A percentile compares a stretch with the other conserved stretches of the same genome.
These are phyloP conservation scores for Eretmocerus hayati DNA, from an alignment of 2,888 invertebrate species.

Conservation along the genomic window DNA sequence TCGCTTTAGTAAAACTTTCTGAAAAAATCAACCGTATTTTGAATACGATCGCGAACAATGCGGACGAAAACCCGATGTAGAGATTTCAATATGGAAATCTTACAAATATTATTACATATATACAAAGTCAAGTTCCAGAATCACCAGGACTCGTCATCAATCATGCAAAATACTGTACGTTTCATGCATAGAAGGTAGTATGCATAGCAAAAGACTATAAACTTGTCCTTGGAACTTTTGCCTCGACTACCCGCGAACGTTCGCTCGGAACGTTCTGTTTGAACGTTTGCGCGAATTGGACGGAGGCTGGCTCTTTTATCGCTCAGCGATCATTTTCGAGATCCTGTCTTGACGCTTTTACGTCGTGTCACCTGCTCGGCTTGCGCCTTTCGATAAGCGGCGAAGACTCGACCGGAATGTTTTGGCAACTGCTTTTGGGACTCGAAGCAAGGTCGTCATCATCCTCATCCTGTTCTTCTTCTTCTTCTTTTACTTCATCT, in stretches of 20 bases:
- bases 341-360: constrained; percentile 2
- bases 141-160: no score
- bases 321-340: constrained; percentile 7
- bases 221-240: no score
- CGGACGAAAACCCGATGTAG: no score
- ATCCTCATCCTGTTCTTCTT: not conserved
- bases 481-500: not conserved
- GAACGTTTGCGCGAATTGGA: constrained; percentile 19
- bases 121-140: no score
- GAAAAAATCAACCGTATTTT: no score
- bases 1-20: no score
- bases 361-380: constrained; percentile 16
- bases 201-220: no score
- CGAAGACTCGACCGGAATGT: constrained; percentile 23
- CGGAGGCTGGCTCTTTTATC: constrained; percentile 20
- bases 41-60: no score
- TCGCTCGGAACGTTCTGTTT: constrained; percentile 15
- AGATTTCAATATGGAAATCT: no score
- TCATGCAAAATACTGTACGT: no score
- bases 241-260: constrained; percentile 20
- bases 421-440: constrained; percentile 14
- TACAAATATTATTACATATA: no score
- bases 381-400: constrained; percentile 18
- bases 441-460: constrained; percentile 13
- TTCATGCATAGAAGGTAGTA: no score